Base-by-base conservation (phyloP, 2,797 vertebrate species). In the Lutjanus argentimaculatus region DNA sequence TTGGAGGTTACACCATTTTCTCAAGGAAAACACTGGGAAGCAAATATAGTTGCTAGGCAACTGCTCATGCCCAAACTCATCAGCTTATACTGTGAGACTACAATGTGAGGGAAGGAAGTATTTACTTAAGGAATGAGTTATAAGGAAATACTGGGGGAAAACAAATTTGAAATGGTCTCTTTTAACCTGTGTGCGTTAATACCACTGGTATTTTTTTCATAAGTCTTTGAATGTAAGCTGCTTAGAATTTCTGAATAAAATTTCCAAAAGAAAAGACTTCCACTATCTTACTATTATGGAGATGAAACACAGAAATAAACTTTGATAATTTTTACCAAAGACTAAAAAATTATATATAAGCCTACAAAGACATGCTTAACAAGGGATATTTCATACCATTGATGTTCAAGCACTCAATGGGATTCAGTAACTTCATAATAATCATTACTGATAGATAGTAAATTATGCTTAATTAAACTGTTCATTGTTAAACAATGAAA, bases 21-120 rank as follows among this genome's bases (percentile, higher is more conserved):
- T 83, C 42, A 66, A 45, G 70, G 65, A 86, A 88, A 91, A 84
- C 46, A 75, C 43, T 83, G 68, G 66, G 77, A 82, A 75, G 49
- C 70, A 80, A 88, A 82, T 76, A 45, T 72, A 82, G 95, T 95
- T 95, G 93, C 93, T 86, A 94, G 67, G 93, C 92, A 95, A 95
- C 94, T 82, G 72, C 59, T 82, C 78, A 89, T 91, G 57, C 66
- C 57, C 17, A 56, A 89, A 85, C 79, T 87, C 57, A 63, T 64
- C 90, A 65, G 55, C 53, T 81, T 69, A 74, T 55, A 77, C 48
- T 83, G 58, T 64, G 46, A 72, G 64, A 75, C 53, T 53, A 73
- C 48, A 83, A 52, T 72, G 49, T 72, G 45, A 72, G 48, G 52
- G 21, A 72, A 49, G 30, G 30, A 65, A 79, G 45, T 56, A 65